Evolutionary conservation across 2,888 invertebrate genomes (phyloP).

Genomic region (Pandemis heparana): DNA sequence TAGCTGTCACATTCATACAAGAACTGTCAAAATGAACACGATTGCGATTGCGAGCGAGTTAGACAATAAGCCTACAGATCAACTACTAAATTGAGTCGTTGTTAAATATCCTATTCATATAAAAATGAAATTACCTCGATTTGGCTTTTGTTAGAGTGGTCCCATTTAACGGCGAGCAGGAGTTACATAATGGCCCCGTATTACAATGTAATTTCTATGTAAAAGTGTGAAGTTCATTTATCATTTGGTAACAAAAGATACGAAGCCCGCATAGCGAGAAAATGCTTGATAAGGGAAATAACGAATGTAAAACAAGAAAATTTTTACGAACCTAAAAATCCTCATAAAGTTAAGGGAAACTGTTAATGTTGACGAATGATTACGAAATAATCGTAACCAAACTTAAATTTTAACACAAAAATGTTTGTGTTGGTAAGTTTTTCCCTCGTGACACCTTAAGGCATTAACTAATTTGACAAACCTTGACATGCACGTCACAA

Average conservation of each 20-base stretch:
- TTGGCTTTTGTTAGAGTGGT: neutral
- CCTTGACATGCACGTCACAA: no score
- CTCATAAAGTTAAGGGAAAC: neutral
- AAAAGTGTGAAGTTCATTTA: slow-evolving; percentile 21
- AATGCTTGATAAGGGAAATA: slow-evolving; percentile 18
- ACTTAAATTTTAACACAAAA: no score
- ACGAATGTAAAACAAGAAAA: slow-evolving; percentile 8
- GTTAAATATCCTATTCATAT: neutral
- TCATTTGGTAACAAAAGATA: slow-evolving; percentile 20
- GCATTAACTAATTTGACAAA: no score
- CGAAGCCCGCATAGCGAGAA: slow-evolving; percentile 19
- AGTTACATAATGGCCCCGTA: slow-evolving; percentile 15
- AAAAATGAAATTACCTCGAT: neutral
- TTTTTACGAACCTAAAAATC: neutral
- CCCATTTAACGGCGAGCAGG: neutral
- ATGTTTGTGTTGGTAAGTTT: no score
- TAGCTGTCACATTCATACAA: no score
- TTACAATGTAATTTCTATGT: slow-evolving; percentile 24
- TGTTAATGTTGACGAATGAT: neutral
- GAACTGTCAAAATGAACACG: no score
- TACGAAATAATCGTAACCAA: neutral
- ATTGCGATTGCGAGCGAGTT: no score
- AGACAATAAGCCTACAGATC: no score
- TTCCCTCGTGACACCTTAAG: no score
- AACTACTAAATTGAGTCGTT: neutral